These are phyloP conservation scores for Drosophila arizonae DNA, from an alignment of 1,140 invertebrate species.

Conservation along the genomic window DNA sequence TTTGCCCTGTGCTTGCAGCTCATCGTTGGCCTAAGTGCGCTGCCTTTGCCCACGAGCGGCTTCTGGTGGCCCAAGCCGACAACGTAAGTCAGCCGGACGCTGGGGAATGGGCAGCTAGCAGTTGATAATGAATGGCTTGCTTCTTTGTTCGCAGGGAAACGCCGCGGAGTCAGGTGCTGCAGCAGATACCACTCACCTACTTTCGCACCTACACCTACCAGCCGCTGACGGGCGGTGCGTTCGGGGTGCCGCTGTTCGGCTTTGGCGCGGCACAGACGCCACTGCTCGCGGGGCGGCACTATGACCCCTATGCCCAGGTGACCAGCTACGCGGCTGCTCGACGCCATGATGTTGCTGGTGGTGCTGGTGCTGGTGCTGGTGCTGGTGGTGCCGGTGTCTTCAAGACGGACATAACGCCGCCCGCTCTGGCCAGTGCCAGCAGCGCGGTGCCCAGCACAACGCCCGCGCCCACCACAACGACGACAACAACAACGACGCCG, in stretches of 20 bases:
- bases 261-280: slow-evolving; percentile 64
- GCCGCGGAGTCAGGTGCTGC: slow-evolving; percentile 53
- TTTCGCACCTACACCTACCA: slow-evolving; percentile 81
- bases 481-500: slow-evolving; percentile 52
- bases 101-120: not conserved
- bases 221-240: slow-evolving; percentile 55
- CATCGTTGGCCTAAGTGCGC: slow-evolving; percentile 11
- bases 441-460: slow-evolving; percentile 31
- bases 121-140: not conserved
- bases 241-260: slow-evolving; percentile 64
- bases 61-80: slow-evolving; percentile 74
- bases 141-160: slow-evolving; percentile 48
- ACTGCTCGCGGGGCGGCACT: slow-evolving; percentile 50
- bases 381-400: not conserved
- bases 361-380: not conserved
- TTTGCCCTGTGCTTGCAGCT: slow-evolving; percentile 28
- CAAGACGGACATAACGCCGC: slow-evolving; percentile 53
- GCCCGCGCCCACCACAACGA: slow-evolving; percentile 55
- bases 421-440: slow-evolving; percentile 19
- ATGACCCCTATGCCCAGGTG: slow-evolving; percentile 59
- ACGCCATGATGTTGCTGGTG: slow-evolving; percentile 42
- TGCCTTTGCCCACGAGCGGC: slow-evolving; percentile 25
- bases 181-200: slow-evolving; percentile 78
- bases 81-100: slow-evolving; percentile 52
- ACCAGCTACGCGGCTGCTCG: slow-evolving; percentile 68